A percentile compares a stretch with the other conserved stretches of the same genome.
Evolutionary conservation across 2,113 vertebrate species (phyloP).

Genomic region (Ailuropoda melanoleuca): DNA sequence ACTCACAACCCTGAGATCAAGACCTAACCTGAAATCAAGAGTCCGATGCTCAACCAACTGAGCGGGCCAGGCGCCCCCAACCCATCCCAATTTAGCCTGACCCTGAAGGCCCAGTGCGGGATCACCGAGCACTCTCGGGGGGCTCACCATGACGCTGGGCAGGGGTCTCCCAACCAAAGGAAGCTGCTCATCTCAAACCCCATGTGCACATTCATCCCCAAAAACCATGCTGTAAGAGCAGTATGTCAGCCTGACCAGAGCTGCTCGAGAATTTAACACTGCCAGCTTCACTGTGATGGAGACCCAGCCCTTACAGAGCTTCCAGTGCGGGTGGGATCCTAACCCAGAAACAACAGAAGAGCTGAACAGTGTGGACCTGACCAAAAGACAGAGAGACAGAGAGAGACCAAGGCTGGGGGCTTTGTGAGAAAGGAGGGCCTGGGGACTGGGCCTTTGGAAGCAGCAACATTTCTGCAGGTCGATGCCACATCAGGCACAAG

Average conservation of each 20-base stretch:
- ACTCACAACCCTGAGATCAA: background rate
- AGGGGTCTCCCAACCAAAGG: background rate
- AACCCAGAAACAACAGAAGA: background rate
- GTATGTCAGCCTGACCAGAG: background rate
- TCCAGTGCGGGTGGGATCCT: background rate
- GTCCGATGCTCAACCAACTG: background rate
- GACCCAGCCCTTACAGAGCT: background rate
- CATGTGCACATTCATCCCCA: too few relatives aligned
- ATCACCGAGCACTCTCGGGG: background rate
- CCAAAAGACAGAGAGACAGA: background rate
- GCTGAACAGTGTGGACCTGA: background rate
- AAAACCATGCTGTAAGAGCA: background rate
- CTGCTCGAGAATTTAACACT: background rate
- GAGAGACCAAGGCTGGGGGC: background rate
- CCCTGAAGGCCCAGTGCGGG: background rate
- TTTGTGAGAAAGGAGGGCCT: background rate
- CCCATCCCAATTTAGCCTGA: background rate
- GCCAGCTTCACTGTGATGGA: background rate
- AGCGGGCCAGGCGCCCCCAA: background rate
- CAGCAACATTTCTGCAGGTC: too few relatives aligned
- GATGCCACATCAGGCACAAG: background rate
- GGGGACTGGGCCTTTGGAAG: background rate
- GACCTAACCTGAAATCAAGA: background rate
- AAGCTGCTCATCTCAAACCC: background rate
- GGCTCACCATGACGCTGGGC: background rate